Percentiles rank a stretch among this genome's conserved stretches.
These are phyloP conservation scores for Conchocele bisecta DNA, from an alignment of 2,888 invertebrate genomes.

Conservation along the genomic window DNA sequence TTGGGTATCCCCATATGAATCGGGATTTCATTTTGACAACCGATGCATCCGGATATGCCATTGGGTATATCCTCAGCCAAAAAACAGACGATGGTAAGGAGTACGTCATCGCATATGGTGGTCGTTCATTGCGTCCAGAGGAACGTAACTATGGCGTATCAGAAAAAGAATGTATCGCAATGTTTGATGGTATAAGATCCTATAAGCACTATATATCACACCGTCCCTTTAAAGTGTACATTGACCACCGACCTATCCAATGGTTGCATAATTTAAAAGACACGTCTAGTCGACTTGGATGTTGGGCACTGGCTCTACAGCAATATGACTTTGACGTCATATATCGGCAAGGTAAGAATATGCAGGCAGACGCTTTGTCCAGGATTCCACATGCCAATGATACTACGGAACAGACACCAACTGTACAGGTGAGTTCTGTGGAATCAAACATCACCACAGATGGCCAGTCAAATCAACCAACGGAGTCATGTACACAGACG, in stretches of 20 bases:
- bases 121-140: not conserved
- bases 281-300: slow-evolving; percentile 28
- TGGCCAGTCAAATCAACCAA: no score
- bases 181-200: slow-evolving; percentile 18
- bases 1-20: no score
- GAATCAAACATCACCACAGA: no score
- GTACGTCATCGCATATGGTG: slow-evolving; percentile 9
- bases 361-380: slow-evolving; percentile 17
- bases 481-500: no score
- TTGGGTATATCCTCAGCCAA: no score
- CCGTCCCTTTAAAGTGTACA: slow-evolving; percentile 4
- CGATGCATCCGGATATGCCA: no score
- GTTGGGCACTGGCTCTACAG: slow-evolving; percentile 46
- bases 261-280: slow-evolving; percentile 25
- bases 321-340: slow-evolving; percentile 37
- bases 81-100: no score
- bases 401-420: no score
- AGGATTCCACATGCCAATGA: no score
- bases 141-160: slow-evolving; percentile 23
- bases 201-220: slow-evolving; percentile 26
- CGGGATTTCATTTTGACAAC: no score
- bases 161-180: slow-evolving; percentile 25
- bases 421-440: no score
- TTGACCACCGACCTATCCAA: slow-evolving; percentile 7
- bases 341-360: slow-evolving; percentile 9